Evolutionary conservation across 1,140 invertebrate genomes (phyloP).

Genomic region (Psilanteris sp.): DNA sequence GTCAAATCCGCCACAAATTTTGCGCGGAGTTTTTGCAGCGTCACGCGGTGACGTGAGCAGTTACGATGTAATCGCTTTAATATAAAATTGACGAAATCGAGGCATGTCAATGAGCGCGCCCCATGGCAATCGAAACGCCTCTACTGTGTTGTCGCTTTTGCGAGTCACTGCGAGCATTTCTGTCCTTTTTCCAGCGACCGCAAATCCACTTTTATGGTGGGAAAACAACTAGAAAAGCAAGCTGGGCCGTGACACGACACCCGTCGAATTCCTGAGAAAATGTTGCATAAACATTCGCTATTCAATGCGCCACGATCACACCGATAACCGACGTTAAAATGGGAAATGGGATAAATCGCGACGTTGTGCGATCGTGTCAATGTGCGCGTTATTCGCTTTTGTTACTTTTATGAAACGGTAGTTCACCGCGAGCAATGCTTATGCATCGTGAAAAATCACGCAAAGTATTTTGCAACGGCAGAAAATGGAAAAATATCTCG

Average conservation of each 20-base stretch:
- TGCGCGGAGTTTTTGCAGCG: slow-evolving; percentile 5
- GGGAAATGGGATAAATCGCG: slow-evolving; percentile 16
- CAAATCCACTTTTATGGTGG: slow-evolving; percentile 1
- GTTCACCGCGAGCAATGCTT: too few species aligned
- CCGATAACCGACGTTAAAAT: slow-evolving; percentile 15
- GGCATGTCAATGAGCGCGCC: slow-evolving; percentile 50
- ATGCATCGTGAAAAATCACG: too few species aligned
- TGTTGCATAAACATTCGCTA: slow-evolving; percentile 18
- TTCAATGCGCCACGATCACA: slow-evolving; percentile 11
- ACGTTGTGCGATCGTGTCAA: not conserved
- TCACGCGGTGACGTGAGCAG: slow-evolving; percentile 14
- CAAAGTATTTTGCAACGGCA: too few species aligned
- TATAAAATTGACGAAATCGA: slow-evolving; percentile 20
- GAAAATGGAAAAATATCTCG: too few species aligned
- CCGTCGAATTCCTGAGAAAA: slow-evolving; percentile 25
- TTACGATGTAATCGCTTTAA: slow-evolving; percentile 14
- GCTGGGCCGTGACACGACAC: slow-evolving; percentile 3
- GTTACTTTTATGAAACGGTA: too few species aligned
- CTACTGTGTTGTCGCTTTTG: slow-evolving; percentile 69
- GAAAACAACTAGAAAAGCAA: slow-evolving; percentile 19
- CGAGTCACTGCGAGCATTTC: slow-evolving; percentile 67
- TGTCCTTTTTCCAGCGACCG: slow-evolving; percentile 6
- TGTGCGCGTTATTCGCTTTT: not conserved
- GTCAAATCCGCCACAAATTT: slow-evolving; percentile 3
- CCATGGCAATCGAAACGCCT: slow-evolving; percentile 73